These are phyloP conservation scores for Colaptes auratus DNA, from an alignment of 2,113 vertebrate genomes.

Conservation along the genomic window DNA sequence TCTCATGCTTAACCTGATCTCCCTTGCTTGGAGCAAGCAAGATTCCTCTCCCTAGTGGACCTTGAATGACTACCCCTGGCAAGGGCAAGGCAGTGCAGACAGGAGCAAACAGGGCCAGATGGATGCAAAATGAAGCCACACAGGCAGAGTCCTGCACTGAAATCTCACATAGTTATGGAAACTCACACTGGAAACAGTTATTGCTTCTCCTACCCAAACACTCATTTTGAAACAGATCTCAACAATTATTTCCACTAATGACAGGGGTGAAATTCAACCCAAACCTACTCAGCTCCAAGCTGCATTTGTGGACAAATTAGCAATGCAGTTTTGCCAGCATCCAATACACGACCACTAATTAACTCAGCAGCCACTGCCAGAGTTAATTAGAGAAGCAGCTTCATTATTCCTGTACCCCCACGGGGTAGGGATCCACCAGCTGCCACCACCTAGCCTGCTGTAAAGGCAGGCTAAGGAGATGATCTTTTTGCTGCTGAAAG, in stretches of 20 bases:
- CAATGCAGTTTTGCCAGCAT: not conserved
- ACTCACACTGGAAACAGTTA: not conserved
- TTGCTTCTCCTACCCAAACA: not conserved
- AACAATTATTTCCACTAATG: not conserved
- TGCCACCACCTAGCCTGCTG: not conserved
- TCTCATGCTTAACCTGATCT: not conserved
- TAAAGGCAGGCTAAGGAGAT: not conserved
- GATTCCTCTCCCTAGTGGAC: not conserved
- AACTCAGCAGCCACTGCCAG: slow-evolving; percentile 45
- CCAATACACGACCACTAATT: slow-evolving; percentile 58
- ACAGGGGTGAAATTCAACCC: not conserved
- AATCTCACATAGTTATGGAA: not conserved
- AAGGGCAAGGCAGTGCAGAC: not conserved
- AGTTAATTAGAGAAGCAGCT: slow-evolving; percentile 55
- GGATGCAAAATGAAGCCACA: not conserved
- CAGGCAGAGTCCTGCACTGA: not conserved
- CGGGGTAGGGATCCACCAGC: not conserved
- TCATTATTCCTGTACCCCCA: not conserved
- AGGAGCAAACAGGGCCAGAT: not conserved
- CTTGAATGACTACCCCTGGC: not conserved
- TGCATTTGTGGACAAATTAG: not conserved
- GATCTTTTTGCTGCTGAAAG: not conserved
- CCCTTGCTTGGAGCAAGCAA: not conserved
- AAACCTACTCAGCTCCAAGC: not conserved
- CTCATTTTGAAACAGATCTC: not conserved